A percentile compares a stretch with the other conserved stretches of the same genome.
Conservation (phyloP, 2,113 vertebrate genomes). For the Gavialis gangeticus region DNA sequence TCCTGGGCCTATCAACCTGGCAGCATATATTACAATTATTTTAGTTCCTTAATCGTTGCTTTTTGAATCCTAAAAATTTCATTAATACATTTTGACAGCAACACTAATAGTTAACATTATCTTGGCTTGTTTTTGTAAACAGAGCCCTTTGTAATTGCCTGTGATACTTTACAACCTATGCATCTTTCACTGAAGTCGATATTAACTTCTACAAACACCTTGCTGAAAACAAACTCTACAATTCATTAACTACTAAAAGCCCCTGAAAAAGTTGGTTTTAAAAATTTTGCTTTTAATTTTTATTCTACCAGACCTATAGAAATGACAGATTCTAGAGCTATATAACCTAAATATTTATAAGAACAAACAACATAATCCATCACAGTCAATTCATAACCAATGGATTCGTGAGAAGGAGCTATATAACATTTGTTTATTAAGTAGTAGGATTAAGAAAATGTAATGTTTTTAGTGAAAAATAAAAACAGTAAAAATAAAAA, state of each 20-base stretch:
- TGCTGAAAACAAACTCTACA: not conserved
- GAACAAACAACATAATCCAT: accelerated
- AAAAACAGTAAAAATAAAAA: not conserved
- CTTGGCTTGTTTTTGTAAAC: not conserved
- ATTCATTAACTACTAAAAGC: not conserved
- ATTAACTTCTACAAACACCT: not conserved
- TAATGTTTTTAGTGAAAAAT: not conserved
- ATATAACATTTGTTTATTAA: not conserved
- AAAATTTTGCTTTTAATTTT: not conserved
- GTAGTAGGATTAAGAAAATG: not conserved
- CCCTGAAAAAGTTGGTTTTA: not conserved
- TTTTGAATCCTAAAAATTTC: no score
- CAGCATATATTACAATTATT: not conserved
- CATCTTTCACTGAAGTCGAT: accelerated
- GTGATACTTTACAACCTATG: not conserved
- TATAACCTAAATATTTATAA: not conserved
- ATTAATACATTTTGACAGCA: not conserved
- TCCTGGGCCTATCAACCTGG: not conserved
- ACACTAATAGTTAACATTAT: not conserved
- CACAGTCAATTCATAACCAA: not conserved
- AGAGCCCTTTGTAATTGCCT: not conserved
- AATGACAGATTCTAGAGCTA: not conserved
- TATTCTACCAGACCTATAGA: not conserved
- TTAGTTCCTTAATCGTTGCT: not conserved
- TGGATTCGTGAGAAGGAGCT: not conserved